Evolutionary conservation across 2,888 invertebrate genomes (phyloP), one percentile per base, ranked within the genome.

Genomic region (Drosophila formosana): DNA sequence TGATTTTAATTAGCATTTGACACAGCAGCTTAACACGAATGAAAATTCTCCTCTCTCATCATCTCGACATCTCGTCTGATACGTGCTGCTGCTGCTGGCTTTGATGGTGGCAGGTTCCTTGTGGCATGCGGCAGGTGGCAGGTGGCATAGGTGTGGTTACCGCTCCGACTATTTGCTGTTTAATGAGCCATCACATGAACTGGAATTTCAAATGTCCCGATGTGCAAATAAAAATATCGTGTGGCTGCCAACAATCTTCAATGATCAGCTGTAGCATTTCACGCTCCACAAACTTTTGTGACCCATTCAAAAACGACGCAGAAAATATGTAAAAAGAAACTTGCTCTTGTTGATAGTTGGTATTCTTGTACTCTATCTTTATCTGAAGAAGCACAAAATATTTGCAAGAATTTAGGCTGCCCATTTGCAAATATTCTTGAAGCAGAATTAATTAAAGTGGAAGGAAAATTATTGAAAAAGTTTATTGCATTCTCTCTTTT

Each of bases 1-100:
- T 89, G 89, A 86, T 89, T 89, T 86, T 86, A 86, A 86, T 86
- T 86, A 89, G 86, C 89, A 88, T 86, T 86, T 86, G 86, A 86
- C 86, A 86, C 89, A 86, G 82, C 85, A 81, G 85, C 88, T 89
- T 89, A 84, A 84, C 85, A 82, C 82, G 82, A 58, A 66, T 47
- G 47, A 46, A 57, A 57, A 37, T 11, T 47, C 47, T 28, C 4
- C 25, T 11, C 25, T 11, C 46, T 28, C 26, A 18, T 47, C 56
- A 32, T 30, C 30, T 7, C 13, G 18, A 37, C 56, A 32, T 30
- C 30, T 7, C 13, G 18, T 18, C 7, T 18, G 39, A 37, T 9
- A 37, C 32, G 32, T 37, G 37, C 11, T n/a, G 4, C 4, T n/a
- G 4, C n/a, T 37, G 4, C n/a, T 37, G 9, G n/a, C n/a, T 11